Evolutionary conservation across 1,140 invertebrate species (phyloP), one percentile per base, ranked within the genome.

Genomic region (Caerostris darwini): DNA sequence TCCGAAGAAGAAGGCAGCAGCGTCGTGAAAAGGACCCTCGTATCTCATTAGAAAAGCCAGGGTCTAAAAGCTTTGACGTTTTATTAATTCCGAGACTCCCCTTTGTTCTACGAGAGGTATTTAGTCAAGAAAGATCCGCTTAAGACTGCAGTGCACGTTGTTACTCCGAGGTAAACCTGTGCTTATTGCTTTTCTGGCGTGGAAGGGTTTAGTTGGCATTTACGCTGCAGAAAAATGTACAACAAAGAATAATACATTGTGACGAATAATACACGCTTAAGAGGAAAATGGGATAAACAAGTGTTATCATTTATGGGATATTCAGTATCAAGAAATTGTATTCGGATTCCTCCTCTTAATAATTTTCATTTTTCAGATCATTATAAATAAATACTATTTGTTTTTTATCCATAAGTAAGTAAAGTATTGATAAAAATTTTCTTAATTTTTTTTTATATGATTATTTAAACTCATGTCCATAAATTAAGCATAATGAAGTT

Each of bases 21-120:
- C 71, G 87, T 89, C 71, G 87, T 83, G 17, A 50, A 61, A 54
- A 69, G 61, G 87, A 57, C 59, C 87, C 14, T 64, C 61, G 87
- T 89, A 89, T 69, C 87, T 64, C 87, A 89, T 89, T 89, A 89
- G 61, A 89, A 34, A 87, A 89, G 12, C 58, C 14, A 89, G 7
- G 59, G 87, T 34, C 64, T 50, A 61, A 89, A 50, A 69, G 87
- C 53, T 69, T 89, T 57, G 87, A 56, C 61, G 87, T 89, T 89
- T 89, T 89, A 89, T 89, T 89, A 89, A 89, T 89, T 89, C 87
- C 87, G 7, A n/a, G 7, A n/a, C 8, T 17, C 12, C 53, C 53
- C 53, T 89, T 89, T 89, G 87, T 89, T 89, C 87, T 89, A 54
- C 58, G 57, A 69, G 61, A 69, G 87, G 87, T 89, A 89, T 89